phyloP scores from a whole-genome alignment of 2,797 vertebrate genomes.

The Rhyacichthys aspro region DNA sequence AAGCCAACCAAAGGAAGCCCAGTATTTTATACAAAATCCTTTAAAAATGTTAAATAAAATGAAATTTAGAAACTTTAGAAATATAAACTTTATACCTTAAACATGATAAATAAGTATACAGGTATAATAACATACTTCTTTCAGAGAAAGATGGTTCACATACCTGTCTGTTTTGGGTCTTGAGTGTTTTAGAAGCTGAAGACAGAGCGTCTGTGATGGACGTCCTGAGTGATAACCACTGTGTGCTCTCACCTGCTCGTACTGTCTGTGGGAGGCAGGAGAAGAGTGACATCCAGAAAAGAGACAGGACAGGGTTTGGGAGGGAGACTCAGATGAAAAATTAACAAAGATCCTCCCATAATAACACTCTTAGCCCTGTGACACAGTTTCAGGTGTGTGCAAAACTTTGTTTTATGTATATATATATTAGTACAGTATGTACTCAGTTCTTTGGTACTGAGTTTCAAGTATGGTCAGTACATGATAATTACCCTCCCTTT shows the following conservation, averaged over 20 bases:
- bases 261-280: conserved; percentile 27
- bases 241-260: conserved; percentile 21
- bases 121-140: background rate
- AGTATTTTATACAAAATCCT: too few species aligned
- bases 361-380: conserved; percentile 55
- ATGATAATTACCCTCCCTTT: too few species aligned
- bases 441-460: too few species aligned
- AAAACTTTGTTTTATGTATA: too few species aligned
- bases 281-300: conserved; percentile 57
- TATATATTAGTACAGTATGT: too few species aligned
- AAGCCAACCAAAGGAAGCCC: too few species aligned
- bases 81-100: too few species aligned
- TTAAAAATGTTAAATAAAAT: too few species aligned
- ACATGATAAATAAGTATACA: background rate
- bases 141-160: background rate
- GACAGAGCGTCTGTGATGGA: conserved; percentile 33
- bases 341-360: conserved; percentile 52
- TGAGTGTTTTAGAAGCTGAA: background rate
- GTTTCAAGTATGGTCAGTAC: too few species aligned
- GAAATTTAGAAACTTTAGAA: too few species aligned
- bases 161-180: conserved; percentile 3
- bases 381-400: conserved; percentile 55
- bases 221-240: conserved; percentile 1
- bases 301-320: conserved; percentile 26
- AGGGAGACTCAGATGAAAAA: conserved; percentile 30